These are phyloP conservation scores for Cinara cedri DNA, from an alignment of 2,888 invertebrate species.

Conservation along the genomic window DNA sequence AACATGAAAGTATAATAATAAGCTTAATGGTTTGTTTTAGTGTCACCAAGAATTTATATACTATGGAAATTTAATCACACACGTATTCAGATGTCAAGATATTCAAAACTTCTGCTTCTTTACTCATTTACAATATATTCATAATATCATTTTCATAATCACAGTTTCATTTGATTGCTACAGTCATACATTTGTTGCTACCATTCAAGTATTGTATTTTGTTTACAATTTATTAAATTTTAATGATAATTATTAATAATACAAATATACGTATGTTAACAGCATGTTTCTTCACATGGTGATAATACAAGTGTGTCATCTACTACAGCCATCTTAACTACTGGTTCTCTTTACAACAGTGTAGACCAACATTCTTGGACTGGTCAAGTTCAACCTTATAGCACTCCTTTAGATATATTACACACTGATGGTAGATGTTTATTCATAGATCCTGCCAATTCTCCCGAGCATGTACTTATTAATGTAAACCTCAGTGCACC, in stretches of 20 bases:
- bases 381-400: conserved; percentile 46
- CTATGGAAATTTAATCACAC: conserved; percentile 33
- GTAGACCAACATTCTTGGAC: conserved; percentile 45
- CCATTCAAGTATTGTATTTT: conserved; percentile 36
- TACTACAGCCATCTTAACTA: conserved; percentile 26
- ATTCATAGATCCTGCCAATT: conserved; percentile 26
- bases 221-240: not conserved
- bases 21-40: conserved; percentile 17
- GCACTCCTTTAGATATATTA: conserved; percentile 39
- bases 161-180: conserved; percentile 43
- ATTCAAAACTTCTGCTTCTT: conserved; percentile 20
- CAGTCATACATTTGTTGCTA: conserved; percentile 28
- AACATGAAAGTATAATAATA: not conserved
- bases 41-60: conserved; percentile 44
- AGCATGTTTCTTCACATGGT: conserved; percentile 45
- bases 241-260: not conserved
- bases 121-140: conserved; percentile 45
- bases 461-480: conserved; percentile 22
- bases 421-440: conserved; percentile 50
- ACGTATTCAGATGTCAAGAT: conserved; percentile 41
- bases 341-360: not conserved
- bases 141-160: conserved; percentile 45
- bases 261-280: not conserved
- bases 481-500: conserved; percentile 28
- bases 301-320: conserved; percentile 33